These are phyloP conservation scores for Oreochromis spilurus DNA, from an alignment of 2,113 vertebrate species.

Conservation along the genomic window DNA sequence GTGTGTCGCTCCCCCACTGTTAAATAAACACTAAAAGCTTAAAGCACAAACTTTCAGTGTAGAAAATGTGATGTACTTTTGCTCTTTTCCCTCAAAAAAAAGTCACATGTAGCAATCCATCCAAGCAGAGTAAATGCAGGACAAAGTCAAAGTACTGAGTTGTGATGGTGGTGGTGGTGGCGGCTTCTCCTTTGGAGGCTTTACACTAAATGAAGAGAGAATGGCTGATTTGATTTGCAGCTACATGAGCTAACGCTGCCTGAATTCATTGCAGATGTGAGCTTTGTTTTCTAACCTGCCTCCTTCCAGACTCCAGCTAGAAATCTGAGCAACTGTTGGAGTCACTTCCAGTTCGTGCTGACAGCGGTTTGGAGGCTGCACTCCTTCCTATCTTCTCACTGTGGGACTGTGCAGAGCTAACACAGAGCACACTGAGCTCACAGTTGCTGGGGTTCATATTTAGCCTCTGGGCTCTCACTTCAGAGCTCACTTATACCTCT, in stretches of 20 bases:
- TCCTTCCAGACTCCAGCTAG: constrained; percentile 5
- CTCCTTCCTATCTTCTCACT: constrained; percentile 23
- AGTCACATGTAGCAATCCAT: fast-evolving
- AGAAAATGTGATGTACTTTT: not conserved
- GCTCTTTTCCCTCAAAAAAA: not conserved
- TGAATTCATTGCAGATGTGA: constrained; percentile 51
- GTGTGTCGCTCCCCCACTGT: not conserved
- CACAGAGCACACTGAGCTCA: not conserved
- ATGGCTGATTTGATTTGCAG: not conserved
- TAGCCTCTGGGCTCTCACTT: not conserved
- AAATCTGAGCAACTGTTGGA: constrained; percentile 46
- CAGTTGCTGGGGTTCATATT: not conserved
- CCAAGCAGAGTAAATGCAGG: not conserved
- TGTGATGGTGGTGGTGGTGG: no score
- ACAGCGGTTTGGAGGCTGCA: constrained; percentile 43
- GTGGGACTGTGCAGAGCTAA: not conserved
- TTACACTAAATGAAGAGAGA: not conserved
- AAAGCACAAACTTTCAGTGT: not conserved
- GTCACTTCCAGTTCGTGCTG: constrained; percentile 29
- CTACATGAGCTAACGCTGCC: not conserved
- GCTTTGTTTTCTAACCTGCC: constrained; percentile 1
- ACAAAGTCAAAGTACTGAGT: fast-evolving
- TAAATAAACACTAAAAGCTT: not conserved
- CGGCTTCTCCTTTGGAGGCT: not conserved
- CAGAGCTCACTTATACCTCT: not conserved